phyloP scores from a whole-genome alignment of 2,797 vertebrate species.

The Vultur gryphus region DNA sequence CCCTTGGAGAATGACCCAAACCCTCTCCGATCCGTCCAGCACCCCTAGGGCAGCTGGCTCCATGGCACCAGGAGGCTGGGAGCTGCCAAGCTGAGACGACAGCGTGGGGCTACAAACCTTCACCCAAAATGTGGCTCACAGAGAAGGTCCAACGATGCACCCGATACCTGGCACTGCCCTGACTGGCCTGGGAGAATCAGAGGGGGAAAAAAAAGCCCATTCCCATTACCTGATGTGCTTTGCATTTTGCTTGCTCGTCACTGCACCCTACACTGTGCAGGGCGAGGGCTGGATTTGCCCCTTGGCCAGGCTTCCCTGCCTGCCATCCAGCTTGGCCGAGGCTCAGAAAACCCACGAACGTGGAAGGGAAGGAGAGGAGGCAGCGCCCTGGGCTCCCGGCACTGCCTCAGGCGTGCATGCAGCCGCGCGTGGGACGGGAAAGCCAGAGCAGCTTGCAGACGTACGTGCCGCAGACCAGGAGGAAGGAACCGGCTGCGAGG shows the following conservation, averaged over 20 bases:
- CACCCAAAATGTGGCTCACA: not conserved
- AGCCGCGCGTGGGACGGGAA: not conserved
- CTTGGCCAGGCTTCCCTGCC: not conserved
- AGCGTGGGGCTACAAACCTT: not conserved
- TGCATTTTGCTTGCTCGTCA: not conserved
- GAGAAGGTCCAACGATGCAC: not conserved
- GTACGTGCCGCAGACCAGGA: not conserved
- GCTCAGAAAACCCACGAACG: not conserved
- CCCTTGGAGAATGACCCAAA: not conserved
- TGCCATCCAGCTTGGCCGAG: not conserved
- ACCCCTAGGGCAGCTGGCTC: not conserved
- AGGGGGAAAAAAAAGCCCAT: accelerated
- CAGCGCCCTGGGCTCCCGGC: not conserved
- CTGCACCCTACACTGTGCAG: accelerated
- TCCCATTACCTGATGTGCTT: not conserved
- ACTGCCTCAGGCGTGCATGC: not conserved
- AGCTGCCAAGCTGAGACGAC: not conserved
- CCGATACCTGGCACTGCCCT: not conserved
- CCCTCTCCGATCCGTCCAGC: not conserved
- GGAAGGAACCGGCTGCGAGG: constrained; percentile 20
- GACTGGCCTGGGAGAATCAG: not conserved
- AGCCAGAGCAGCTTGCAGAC: not conserved
- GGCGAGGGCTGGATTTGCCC: not conserved
- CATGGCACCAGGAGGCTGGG: not conserved
- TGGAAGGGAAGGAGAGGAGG: not conserved